These are phyloP conservation scores for Amphipoea lucens DNA, from an alignment of 2,888 invertebrate species.

Conservation along the genomic window DNA sequence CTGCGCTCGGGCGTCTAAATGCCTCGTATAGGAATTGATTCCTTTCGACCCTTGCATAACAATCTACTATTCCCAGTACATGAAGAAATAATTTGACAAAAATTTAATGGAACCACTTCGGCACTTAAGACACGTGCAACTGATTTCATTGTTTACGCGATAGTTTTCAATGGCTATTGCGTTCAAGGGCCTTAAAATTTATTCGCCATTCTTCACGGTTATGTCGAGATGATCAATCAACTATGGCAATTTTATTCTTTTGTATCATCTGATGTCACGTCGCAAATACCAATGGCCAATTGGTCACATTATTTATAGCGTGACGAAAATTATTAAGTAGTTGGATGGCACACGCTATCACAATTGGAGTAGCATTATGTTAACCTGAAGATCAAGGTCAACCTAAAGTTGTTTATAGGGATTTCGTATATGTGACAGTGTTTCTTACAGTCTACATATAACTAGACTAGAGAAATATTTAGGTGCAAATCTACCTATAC, in stretches of 20 bases:
- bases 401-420: neutral
- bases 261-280: slow-evolving; percentile 23
- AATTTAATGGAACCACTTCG: neutral
- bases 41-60: too few relatives aligned
- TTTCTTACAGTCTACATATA: neutral
- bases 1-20: too few relatives aligned
- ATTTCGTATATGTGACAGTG: neutral
- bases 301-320: slow-evolving; percentile 29
- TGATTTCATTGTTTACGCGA: slow-evolving; percentile 8
- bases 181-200: slow-evolving; percentile 51
- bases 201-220: slow-evolving; percentile 35
- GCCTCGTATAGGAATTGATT: too few relatives aligned
- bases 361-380: neutral
- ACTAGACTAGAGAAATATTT: neutral
- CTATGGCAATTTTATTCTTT: slow-evolving; percentile 26
- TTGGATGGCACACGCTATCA: neutral
- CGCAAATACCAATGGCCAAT: slow-evolving; percentile 20
- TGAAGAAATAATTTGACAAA: neutral
- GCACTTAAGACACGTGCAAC: neutral
- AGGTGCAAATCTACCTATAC: too few relatives aligned
- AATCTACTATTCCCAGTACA: neutral
- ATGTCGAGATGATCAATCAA: slow-evolving; percentile 55
- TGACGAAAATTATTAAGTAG: slow-evolving; percentile 27
- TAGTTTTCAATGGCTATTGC: slow-evolving; percentile 5
- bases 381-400: slow-evolving; percentile 12